Evolutionary conservation across 1,140 invertebrate genomes (phyloP).

Genomic region (Tetragonula clypearis): DNA sequence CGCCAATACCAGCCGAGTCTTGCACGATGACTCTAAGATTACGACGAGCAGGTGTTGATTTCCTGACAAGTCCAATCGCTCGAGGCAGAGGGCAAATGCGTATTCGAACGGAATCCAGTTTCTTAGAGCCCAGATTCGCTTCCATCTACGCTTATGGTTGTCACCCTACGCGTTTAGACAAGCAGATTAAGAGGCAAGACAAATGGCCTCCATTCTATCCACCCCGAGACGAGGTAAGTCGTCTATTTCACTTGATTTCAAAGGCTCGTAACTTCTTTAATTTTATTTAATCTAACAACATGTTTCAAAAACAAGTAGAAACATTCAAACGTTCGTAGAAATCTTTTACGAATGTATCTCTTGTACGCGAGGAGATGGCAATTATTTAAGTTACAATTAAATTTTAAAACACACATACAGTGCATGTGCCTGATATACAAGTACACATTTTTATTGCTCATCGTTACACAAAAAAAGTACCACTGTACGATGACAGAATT

Average conservation of each 20-base stretch:
- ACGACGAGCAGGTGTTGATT: constrained; percentile 89
- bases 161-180: constrained; percentile 71
- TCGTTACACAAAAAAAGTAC: not conserved
- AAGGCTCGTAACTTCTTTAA: not conserved
- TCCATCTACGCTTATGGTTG: constrained; percentile 92
- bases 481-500: rapidly evolving
- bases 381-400: too few species aligned
- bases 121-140: constrained; percentile 90
- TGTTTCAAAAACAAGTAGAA: not conserved
- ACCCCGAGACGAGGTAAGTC: constrained; percentile 61
- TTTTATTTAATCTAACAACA: not conserved
- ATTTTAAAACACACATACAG: not conserved
- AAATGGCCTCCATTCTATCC: constrained; percentile 69
- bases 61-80: constrained; percentile 82
- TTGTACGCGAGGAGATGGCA: too few species aligned
- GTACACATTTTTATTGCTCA: not conserved
- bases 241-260: not conserved
- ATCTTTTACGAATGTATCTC: not conserved
- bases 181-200: constrained; percentile 77
- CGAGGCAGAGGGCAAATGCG: constrained; percentile 85
- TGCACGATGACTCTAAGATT: constrained; percentile 91
- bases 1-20: constrained; percentile 79
- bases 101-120: constrained; percentile 90
- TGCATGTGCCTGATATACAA: not conserved
- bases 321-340: not conserved